A percentile compares a stretch with the other conserved stretches of the same genome.
Evolutionary conservation across 1,140 invertebrate genomes (phyloP).

Genomic region (Aleiodes sp.): DNA sequence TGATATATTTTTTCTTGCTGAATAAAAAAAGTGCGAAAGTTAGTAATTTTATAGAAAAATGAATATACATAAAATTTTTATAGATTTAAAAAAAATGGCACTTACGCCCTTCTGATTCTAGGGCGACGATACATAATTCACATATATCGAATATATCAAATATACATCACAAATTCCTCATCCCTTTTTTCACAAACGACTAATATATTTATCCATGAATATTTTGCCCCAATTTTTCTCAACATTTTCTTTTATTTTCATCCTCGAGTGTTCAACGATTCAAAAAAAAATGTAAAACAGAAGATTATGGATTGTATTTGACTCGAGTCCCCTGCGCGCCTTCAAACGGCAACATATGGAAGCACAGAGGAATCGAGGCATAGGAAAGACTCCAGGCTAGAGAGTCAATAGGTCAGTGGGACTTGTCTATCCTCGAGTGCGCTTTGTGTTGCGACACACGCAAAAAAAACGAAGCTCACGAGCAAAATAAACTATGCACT

Average conservation of each 20-base stretch:
- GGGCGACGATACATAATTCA: too few relatives aligned
- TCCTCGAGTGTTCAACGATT: slow-evolving; percentile 16
- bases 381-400: slow-evolving; percentile 47
- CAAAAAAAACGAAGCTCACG: slow-evolving; percentile 13
- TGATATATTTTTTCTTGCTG: too few relatives aligned
- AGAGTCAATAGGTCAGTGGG: slow-evolving; percentile 66
- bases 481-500: background rate
- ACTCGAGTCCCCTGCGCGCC: slow-evolving; percentile 48
- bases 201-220: too few relatives aligned
- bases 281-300: slow-evolving; percentile 5
- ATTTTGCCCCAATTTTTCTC: too few relatives aligned
- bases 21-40: too few relatives aligned
- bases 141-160: too few relatives aligned
- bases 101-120: too few relatives aligned
- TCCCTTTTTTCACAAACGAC: too few relatives aligned
- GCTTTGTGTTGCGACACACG: slow-evolving; percentile 7
- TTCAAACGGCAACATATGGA: slow-evolving; percentile 41
- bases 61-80: too few relatives aligned
- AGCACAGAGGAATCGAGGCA: slow-evolving; percentile 29
- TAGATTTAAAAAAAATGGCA: too few relatives aligned
- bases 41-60: too few relatives aligned
- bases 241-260: background rate
- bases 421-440: slow-evolving; percentile 49
- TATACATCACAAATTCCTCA: too few relatives aligned
- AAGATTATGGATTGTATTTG: slow-evolving; percentile 37